Conservation (phyloP, 2,888 invertebrate genomes). For the Hyposoter dolosus region DNA sequence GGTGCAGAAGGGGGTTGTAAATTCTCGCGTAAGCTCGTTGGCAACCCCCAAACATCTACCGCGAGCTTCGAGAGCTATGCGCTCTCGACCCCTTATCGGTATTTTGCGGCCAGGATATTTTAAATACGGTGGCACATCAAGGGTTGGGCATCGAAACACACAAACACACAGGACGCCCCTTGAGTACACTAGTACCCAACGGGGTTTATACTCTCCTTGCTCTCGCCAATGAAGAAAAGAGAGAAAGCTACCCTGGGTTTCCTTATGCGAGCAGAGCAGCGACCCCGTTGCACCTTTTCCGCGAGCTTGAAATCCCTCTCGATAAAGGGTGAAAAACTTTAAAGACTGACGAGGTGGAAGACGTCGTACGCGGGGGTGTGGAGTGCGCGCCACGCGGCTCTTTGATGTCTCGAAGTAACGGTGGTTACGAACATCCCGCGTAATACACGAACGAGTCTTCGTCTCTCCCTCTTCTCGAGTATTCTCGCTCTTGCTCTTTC, state of each 20-base stretch:
- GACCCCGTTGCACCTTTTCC: conserved; percentile 63
- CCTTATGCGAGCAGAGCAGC: conserved; percentile 37
- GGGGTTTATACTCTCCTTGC: conserved; percentile 14
- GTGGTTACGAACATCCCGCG: conserved; percentile 69
- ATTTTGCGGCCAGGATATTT: conserved; percentile 83
- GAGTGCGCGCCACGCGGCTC: conserved; percentile 71
- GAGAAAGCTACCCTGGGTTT: conserved; percentile 27
- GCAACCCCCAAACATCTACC: conserved; percentile 79
- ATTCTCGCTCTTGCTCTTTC: conserved; percentile 48
- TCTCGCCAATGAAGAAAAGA: neutral
- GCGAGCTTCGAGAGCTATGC: conserved; percentile 71
- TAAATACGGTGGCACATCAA: conserved; percentile 79
- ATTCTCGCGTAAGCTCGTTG: conserved; percentile 80
- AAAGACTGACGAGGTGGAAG: conserved; percentile 75
- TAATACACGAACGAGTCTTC: conserved; percentile 70
- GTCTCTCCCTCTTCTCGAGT: conserved; percentile 28
- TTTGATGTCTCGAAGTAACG: conserved; percentile 80
- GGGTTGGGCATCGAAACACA: conserved; percentile 46
- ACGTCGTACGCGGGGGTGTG: conserved; percentile 57
- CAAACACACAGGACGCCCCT: conserved; percentile 22
- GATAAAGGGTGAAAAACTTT: conserved; percentile 82
- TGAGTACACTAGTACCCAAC: conserved; percentile 23
- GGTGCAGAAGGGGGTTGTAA: conserved; percentile 78
- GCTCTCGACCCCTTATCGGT: conserved; percentile 81
- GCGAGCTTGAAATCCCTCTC: conserved; percentile 74